A percentile compares a stretch with the other conserved stretches of the same genome.
Conservation (phyloP, 1,140 invertebrate species). For the Pseudomyrmex concolor region DNA sequence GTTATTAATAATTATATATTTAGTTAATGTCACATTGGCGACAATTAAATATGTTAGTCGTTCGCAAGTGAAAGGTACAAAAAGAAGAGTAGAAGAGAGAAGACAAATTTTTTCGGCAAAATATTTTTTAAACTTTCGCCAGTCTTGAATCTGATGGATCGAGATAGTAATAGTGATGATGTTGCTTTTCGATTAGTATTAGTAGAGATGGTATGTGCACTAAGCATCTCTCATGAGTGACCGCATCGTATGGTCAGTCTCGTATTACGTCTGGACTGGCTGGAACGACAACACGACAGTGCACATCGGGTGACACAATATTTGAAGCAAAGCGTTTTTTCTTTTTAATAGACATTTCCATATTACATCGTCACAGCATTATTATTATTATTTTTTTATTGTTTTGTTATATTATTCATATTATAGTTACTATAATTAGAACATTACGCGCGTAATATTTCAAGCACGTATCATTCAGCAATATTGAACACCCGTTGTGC, state of each 20-base stretch:
- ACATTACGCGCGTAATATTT: no score
- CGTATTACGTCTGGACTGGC: conserved; percentile 76
- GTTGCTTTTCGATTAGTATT: conserved; percentile 57
- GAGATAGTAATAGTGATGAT: conserved; percentile 25
- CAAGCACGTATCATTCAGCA: no score
- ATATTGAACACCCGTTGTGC: conserved; percentile 68
- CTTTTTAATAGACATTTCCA: neutral
- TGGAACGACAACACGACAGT: conserved; percentile 64
- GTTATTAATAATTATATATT: no score
- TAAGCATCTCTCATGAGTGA: conserved; percentile 61
- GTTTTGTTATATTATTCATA: no score
- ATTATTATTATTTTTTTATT: no score
- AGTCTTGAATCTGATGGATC: conserved; percentile 26
- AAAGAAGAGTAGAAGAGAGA: no score
- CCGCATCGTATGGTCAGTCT: conserved; percentile 68
- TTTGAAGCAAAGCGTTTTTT: conserved; percentile 22
- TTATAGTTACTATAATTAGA: no score
- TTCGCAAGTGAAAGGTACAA: no score
- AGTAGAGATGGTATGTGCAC: conserved; percentile 59
- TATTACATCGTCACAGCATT: neutral
- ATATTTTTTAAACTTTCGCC: neutral
- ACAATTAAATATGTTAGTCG: no score
- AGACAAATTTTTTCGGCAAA: no score
- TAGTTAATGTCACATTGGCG: no score
- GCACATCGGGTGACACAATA: conserved; percentile 74